Evolutionary conservation across 2,113 vertebrate genomes (phyloP).

Genomic region (Meles meles): DNA sequence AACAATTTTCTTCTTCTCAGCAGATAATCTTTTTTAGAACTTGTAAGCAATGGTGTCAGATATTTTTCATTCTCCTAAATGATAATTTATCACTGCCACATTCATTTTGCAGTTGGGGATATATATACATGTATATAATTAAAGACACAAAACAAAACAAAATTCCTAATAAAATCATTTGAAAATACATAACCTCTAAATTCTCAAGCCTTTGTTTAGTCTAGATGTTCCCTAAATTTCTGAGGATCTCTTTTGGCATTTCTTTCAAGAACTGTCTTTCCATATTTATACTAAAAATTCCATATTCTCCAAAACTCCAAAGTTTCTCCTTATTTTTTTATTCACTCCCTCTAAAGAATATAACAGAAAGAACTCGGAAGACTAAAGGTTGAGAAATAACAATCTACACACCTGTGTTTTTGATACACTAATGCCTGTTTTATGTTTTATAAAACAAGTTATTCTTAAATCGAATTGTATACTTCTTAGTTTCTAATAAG

Average conservation of each 20-base stretch:
- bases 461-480: background rate
- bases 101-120: background rate
- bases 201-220: background rate
- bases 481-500: background rate
- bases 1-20: background rate
- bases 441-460: background rate
- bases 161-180: background rate
- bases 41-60: background rate
- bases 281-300: background rate
- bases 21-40: background rate
- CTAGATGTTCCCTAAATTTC: background rate
- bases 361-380: background rate
- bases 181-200: background rate
- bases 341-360: background rate
- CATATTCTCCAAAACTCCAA: background rate
- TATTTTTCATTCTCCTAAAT: conserved; percentile 6
- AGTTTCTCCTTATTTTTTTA: background rate
- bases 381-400: background rate
- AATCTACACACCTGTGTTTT: background rate
- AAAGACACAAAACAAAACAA: background rate
- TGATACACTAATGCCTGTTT: background rate
- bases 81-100: background rate
- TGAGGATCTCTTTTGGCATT: background rate
- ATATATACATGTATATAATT: background rate
- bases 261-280: background rate